Evolutionary conservation across 2,113 vertebrate species (phyloP), one percentile per base, ranked within the genome.

Genomic region (Galeopterus variegatus): DNA sequence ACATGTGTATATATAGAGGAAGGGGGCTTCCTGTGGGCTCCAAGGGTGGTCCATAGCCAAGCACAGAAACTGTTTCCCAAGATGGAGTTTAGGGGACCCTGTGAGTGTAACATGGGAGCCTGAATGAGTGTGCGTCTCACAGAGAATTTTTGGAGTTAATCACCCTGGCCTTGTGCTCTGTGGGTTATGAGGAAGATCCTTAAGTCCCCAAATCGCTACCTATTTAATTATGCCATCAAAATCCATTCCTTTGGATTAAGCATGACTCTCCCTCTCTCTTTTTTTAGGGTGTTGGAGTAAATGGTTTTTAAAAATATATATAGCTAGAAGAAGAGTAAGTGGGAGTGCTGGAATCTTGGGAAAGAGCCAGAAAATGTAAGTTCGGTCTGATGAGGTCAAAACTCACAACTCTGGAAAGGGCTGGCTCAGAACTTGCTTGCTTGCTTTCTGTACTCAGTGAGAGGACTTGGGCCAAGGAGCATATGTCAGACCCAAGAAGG

Each of bases 371-470:
- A 75, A 97, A 87, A 94, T 69, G 0, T 88, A 95, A 76, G 28
- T 93, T 92, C 56, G 48, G n/a, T 33, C 19, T 93, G 41, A 70
- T 96, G 82, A 95, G 17, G 31, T 94, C 70, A 94, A 97, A 93
- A 28, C 33, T 58, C 33, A 56, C 45, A 91, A 70, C 69, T 85
- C 69, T 79, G 48, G 12, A n/a, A 92, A 89, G 17, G 21, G 21
- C 41, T 93, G 65, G 31, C 31, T 92, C 83, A 72, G 79, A 87
- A n/a, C 2, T 79, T 89, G 28, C 45, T 93, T 75, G 9, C 28
- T 73, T 82, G 15, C 69, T 79, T 73, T 45, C n/a, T 94, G 11
- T 86, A 86, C 33, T 95, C 67, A 87, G 6, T 94, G 26, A 83
- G 83, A 97, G 31, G 8, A 19, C 13, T 70, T 62, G 60, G 24